Evolutionary conservation across 2,888 invertebrate species (phyloP), one percentile per base, ranked within the genome.

Genomic region (Microctonus brassicae): DNA sequence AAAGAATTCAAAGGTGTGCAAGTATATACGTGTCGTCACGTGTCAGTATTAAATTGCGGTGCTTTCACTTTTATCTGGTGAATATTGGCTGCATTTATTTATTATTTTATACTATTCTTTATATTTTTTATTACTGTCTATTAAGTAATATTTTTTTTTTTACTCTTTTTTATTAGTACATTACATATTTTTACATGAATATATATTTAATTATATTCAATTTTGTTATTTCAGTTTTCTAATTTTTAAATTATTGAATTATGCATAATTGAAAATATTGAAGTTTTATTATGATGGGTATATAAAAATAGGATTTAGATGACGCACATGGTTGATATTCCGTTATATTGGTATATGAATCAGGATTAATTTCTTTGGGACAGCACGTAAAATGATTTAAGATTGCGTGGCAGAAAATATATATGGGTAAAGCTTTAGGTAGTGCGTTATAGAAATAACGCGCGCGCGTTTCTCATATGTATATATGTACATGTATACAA

Each of bases 291-390:
- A 47, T 47, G 17, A 47, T 47, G 47, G 47, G 17, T n/a, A 47
- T 17, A 47, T 47, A 47, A 47, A 47, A 47, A 47, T 47, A 17
- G 47, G 47, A n/a, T 7, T 47, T 47, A 47, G 47, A n/a, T 47
- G 17, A 47, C 47, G 17, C 17, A 17, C 47, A n/a, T 42, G 42
- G 58, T 13, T 17, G 58, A 58, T 29, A 34, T 58, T 34, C 58
- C 58, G 58, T 58, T 58, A 55, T 55, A 55, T 22, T 22, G 22
- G 55, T 55, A 47, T 75, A 83, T 83, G 84, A 82, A 83, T 83
- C 83, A 83, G 81, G 82, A 82, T 83, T 83, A 83, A 80, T 77
- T 47, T 76, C 76, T 78, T n/a, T 80, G 77, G 80, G 83, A 84
- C 82, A 80, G 79, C 76, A 79, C 76, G 24, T 17, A 73, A 70